These are phyloP conservation scores for Puntigrus tetrazona DNA, from an alignment of 2,113 vertebrate genomes.

Conservation along the genomic window DNA sequence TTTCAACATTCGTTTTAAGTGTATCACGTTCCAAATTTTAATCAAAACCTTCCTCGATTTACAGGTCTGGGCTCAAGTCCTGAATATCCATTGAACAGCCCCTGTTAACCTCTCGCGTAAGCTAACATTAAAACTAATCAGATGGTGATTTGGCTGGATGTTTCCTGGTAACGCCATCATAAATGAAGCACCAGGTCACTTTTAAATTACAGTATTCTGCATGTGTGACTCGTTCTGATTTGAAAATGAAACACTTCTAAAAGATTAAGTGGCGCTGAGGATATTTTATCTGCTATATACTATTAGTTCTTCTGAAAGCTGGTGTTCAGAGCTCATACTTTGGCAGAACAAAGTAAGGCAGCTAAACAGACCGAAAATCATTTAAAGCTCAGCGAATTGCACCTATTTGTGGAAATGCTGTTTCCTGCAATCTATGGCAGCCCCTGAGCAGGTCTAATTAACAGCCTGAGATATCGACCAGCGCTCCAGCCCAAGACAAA, in stretches of 20 bases:
- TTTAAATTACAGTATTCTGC: not conserved
- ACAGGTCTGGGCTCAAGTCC: not conserved
- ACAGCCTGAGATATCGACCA: constrained; percentile 69
- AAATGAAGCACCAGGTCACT: not conserved
- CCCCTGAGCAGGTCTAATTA: constrained; percentile 71
- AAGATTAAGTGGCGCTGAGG: not conserved
- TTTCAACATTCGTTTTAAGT: not conserved
- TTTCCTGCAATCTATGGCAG: constrained; percentile 72
- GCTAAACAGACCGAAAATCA: constrained; percentile 53
- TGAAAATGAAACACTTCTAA: constrained; percentile 18
- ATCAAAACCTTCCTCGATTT: not conserved
- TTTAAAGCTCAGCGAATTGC: constrained; percentile 58
- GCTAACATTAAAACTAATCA: not conserved
- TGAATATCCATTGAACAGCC: not conserved
- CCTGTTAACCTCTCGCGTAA: not conserved
- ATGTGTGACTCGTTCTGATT: not conserved
- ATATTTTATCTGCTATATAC: not conserved
- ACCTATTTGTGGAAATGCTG: constrained; percentile 69
- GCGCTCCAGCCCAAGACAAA: constrained; percentile 73
- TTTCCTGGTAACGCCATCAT: not conserved
- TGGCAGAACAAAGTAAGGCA: constrained; percentile 24
- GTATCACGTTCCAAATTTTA: not conserved
- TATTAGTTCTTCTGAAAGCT: not conserved
- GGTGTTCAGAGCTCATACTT: not conserved
- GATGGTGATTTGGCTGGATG: not conserved